Evolutionary conservation across 1,140 invertebrate genomes (phyloP).

Genomic region (Drosophila subobscura): DNA sequence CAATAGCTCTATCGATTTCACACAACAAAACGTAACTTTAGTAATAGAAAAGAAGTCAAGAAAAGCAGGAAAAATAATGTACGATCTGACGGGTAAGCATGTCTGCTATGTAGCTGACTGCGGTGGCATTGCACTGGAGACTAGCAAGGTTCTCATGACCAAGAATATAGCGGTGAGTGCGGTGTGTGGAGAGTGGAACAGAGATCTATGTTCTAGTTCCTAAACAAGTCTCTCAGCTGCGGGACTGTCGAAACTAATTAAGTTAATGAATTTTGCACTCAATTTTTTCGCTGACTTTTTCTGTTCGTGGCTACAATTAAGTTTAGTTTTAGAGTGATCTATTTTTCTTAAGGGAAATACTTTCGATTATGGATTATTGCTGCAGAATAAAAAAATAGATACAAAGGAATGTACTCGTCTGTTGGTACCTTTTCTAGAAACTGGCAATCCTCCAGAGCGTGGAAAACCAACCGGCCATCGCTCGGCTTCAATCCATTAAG

Average conservation of each 20-base stretch:
- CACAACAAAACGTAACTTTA: constrained; percentile 6
- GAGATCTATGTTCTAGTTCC: background rate
- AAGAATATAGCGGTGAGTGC: constrained; percentile 76
- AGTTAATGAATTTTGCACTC: constrained; percentile 57
- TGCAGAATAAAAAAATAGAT: background rate
- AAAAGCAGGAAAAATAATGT: constrained; percentile 59
- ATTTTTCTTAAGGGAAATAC: constrained; percentile 13
- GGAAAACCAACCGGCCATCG: constrained; percentile 71
- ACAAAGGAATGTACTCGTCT: background rate
- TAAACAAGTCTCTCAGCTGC: background rate
- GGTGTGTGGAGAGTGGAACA: background rate
- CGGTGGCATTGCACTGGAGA: constrained; percentile 74
- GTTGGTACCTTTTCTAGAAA: constrained; percentile 50
- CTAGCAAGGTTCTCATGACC: constrained; percentile 74
- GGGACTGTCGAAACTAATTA: constrained; percentile 47
- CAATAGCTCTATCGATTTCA: background rate
- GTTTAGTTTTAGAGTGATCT: constrained; percentile 23
- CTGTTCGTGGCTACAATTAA: constrained; percentile 15
- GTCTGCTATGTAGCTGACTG: constrained; percentile 80
- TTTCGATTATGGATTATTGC: constrained; percentile 5
- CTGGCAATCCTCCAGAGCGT: constrained; percentile 70
- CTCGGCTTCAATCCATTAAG: constrained; percentile 68
- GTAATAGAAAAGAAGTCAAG: constrained; percentile 34
- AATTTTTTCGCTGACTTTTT: constrained; percentile 5
- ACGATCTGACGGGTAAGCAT: constrained; percentile 71